Conservation (phyloP, 2,113 vertebrate genomes). For the Sturnira hondurensis region DNA sequence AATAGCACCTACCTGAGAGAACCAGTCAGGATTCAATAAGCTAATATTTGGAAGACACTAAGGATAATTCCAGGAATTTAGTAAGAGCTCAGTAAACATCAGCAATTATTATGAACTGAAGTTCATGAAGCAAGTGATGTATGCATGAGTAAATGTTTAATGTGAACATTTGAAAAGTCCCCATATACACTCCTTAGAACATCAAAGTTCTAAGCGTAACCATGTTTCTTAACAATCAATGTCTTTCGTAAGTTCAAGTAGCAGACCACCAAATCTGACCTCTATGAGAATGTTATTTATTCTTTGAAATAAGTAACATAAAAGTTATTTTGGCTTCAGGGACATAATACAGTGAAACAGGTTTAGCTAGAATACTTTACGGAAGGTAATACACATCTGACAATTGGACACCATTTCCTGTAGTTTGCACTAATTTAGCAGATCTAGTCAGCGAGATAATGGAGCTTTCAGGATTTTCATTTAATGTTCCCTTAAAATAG, state of each 20-base stretch:
- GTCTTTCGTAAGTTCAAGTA: not conserved
- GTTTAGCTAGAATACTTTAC: not conserved
- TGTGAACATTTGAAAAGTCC: constrained; percentile 3
- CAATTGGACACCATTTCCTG: not conserved
- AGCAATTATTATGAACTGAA: not conserved
- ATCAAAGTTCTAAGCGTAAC: not conserved
- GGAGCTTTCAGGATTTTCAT: not conserved
- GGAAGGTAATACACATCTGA: not conserved
- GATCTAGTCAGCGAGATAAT: not conserved
- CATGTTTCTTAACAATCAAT: not conserved
- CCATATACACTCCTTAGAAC: not conserved
- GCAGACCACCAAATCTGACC: not conserved
- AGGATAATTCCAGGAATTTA: not conserved
- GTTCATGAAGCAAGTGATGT: constrained; percentile 5
- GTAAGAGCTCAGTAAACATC: not conserved
- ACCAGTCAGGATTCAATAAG: not conserved
- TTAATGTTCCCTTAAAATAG: not conserved
- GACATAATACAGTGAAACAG: not conserved
- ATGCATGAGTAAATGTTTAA: not conserved
- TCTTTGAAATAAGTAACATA: constrained; percentile 13
- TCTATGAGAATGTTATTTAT: not conserved
- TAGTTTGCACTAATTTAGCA: not conserved
- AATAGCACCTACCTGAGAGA: not conserved
- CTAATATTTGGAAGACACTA: not conserved
- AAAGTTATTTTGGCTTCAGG: not conserved